Conservation (phyloP, 2,888 invertebrate species). For the Cremastinae sp. region DNA sequence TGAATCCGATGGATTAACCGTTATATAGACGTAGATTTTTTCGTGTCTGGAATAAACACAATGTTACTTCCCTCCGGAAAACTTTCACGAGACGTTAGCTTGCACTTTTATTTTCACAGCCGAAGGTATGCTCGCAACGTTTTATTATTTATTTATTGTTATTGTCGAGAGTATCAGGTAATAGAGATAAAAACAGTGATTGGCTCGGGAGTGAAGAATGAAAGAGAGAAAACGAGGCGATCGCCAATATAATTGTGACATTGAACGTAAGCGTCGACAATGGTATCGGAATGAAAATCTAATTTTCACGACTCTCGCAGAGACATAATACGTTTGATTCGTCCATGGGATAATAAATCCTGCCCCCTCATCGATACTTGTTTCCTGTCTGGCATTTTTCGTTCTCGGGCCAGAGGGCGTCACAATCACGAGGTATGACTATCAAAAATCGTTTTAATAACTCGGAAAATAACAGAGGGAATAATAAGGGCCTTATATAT, state of each 20-base stretch:
- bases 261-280: background rate
- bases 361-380: slow-evolving; percentile 27
- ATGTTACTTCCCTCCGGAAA: slow-evolving; percentile 28
- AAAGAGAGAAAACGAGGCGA: background rate
- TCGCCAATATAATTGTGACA: slow-evolving; percentile 10
- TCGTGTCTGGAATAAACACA: slow-evolving; percentile 10
- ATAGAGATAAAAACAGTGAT: slow-evolving; percentile 32
- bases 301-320: background rate
- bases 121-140: slow-evolving; percentile 28
- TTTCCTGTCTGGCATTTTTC: background rate
- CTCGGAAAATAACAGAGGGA: slow-evolving; percentile 35
- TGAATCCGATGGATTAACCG: slow-evolving; percentile 52
- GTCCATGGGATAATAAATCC: background rate
- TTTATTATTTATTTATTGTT: slow-evolving; percentile 1
- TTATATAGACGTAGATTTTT: slow-evolving; percentile 17
- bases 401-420: slow-evolving; percentile 5
- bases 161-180: background rate
- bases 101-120: slow-evolving; percentile 67
- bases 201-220: slow-evolving; percentile 23
- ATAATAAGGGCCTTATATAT: background rate
- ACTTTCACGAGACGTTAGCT: slow-evolving; percentile 65
- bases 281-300: no score
- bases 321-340: background rate
- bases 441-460: slow-evolving; percentile 9
- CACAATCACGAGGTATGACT: slow-evolving; percentile 56